Conservation (phyloP, 2,888 invertebrate species). For the Hypolimnas misippus region DNA sequence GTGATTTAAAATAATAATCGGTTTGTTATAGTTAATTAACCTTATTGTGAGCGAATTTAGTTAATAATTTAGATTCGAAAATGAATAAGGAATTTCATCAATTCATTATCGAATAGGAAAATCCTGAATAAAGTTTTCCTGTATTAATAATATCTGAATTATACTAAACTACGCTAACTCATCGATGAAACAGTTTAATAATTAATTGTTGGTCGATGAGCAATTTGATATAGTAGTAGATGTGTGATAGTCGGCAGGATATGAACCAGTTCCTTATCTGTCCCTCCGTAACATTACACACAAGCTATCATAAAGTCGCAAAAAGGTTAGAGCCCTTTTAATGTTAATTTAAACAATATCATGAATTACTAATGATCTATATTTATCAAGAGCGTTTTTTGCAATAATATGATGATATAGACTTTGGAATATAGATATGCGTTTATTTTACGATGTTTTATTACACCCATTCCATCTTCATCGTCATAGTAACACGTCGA, state of each 20-base stretch:
- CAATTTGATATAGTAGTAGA: conserved; percentile 29
- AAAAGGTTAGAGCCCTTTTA: conserved; percentile 34
- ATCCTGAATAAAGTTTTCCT: neutral
- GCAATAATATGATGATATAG: neutral
- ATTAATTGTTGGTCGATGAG: conserved; percentile 20
- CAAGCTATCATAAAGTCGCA: conserved; percentile 33
- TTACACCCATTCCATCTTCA: neutral
- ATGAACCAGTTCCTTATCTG: conserved; percentile 59
- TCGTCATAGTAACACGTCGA: no score
- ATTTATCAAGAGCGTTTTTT: neutral
- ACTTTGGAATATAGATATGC: neutral
- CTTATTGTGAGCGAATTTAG: neutral
- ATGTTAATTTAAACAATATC: conserved; percentile 25
- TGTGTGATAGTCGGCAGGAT: conserved; percentile 46
- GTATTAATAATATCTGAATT: neutral
- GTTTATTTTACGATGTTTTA: neutral
- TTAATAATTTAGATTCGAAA: neutral
- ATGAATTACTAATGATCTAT: conserved; percentile 4
- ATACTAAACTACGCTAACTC: neutral
- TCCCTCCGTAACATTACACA: conserved; percentile 31
- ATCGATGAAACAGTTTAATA: conserved; percentile 27
- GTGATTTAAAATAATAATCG: neutral
- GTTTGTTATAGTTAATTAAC: neutral
- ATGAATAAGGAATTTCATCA: no score
- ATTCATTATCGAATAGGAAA: no score